Evolutionary conservation across 2,113 vertebrate genomes (phyloP), one percentile per base, ranked within the genome.

Genomic region (Prolemur simus): DNA sequence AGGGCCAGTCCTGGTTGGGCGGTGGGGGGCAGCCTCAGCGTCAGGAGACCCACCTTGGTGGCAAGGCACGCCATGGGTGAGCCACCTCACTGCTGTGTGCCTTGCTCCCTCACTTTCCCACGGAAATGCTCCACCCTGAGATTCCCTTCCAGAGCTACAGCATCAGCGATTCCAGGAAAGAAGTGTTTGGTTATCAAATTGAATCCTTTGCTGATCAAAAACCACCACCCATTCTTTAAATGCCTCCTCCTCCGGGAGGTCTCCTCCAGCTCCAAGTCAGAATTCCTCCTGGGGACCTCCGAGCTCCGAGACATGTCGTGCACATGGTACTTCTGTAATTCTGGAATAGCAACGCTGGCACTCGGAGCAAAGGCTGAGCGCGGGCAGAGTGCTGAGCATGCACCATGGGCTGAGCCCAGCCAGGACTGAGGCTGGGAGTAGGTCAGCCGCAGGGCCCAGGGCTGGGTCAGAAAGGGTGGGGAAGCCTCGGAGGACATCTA

Each of bases 241-340:
- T 37, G 17, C 11, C 12, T 81, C 80, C 15, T 34, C 29, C 56
- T 74, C 66, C 11, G 82, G 47, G 42, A 86, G 52, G n/a, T 52
- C 11, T 27, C 68, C 76, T 42, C 14, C 2, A 39, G 23, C 12
- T 52, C 34, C 20, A 21, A 11, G 21, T 45, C 68, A 52, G 42
- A 47, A 11, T 47, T 54, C 14, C 37, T 56, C 34, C 54, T 42
- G 6, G 11, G 64, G 56, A 37, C 29, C 29, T 58, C 93, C 0
- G 3, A 52, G 82, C 18, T 39, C 11, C 0, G 8, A 29, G 1
- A 2, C 42, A n/a, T 1, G 1, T 6, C 7, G 8, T 34, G 15
- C 10, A 15, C 47, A 2, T 0, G 17, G 20, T 18, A 8, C 34
- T 1, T 1, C 56, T 85, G 42, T 66, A 8, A 18, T 17, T 52